Base-by-base conservation (phyloP, 2,113 vertebrate species). In the Scatophagus argus region DNA sequence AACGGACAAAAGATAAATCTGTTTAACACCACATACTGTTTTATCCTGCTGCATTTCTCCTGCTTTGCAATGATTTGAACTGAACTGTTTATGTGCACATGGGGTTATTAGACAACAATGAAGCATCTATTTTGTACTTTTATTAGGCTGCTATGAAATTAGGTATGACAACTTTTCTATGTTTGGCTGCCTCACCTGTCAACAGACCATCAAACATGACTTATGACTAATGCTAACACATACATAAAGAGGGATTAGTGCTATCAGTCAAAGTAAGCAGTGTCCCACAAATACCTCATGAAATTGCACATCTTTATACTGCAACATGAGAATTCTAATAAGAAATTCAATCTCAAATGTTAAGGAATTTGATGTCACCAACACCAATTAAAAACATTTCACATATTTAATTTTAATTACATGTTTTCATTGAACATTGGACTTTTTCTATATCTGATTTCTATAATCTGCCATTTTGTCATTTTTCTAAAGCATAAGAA, bases 121-220 rank as follows among this genome's bases (percentile, higher is more conserved):
- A 86, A 80, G 73, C 60, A 62, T 69, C 47, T 71, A 62, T 72
- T 83, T 59, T 68, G 56, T 71, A 38, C 65, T 83, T 87, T 73
- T 84, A 84, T 54, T 34, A 44, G 52, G 39, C 38, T 61, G 39
- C 44, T 52, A 41, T 56, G 64, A 60, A 13, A 54, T 58, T 41
- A 38, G 44, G 25, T 47, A 38, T 56, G 55, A 63, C 58, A 74
- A 4, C 31, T 38, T 67, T 69, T 67, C 72, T 41, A 81, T 71
- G 39, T 84, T 88, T 85, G 79, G 61, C 71, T 34, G 63, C 31
- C 56, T 75, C 83, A 78, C 59, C 77, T 83, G 82, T 91, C 86
- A 80, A 36, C 68, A 79, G 34, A 46, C 64, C 27, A 34, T 80
- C 66, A 86, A 87, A 75, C 36, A 46, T 36, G 75, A 56, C 60